Evolutionary conservation across 2,113 vertebrate species (phyloP), one percentile per base, ranked within the genome.

Genomic region (Ailuropoda melanoleuca): DNA sequence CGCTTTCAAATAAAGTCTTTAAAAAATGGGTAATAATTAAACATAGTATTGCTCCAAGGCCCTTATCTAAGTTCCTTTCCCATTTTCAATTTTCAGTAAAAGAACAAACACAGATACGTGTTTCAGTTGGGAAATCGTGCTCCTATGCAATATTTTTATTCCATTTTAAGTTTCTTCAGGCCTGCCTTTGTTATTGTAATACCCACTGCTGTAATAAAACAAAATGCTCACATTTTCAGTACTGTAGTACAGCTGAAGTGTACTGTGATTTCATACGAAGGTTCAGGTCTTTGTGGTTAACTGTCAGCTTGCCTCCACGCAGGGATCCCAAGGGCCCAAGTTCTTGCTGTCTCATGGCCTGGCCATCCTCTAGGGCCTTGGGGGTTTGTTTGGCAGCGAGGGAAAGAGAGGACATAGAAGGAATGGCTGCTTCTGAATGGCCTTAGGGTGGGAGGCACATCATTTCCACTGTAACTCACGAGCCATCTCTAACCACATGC

Each of bases 51-150:
- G n/a, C 31, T 48, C 26, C 11, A 88, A 62, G 12, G 21, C 10
- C 11, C 75, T 75, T 68, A 74, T 80, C 31, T 75, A 56, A 96
- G 68, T 81, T 85, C 50, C 3, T 86, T 8, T 77, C 74, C 50
- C 55, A 81, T n/a, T 74, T 92, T 92, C 31, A 75, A 23, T 89
- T 89, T 81, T 94, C 50, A 88, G 66, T 53, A 39, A 10, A 95
- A 68, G 19, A 26, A 55, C 23, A 92, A 55, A 60, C 24, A 60
- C 23, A 85, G 31, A 53, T 56, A 9, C 10, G 4, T 50, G 85
- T 97, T 48, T 46, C 1, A 6, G 34, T 92, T 77, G 50, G 56
- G 31, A 62, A 81, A 58, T 75, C 77, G 74, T 77, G 34, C 13
- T 86, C 37, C 12, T 77, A 15, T 60, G 48, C 53, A 55, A 62